Conservation (phyloP, 2,113 vertebrate genomes). For the Camarhynchus parvulus region DNA sequence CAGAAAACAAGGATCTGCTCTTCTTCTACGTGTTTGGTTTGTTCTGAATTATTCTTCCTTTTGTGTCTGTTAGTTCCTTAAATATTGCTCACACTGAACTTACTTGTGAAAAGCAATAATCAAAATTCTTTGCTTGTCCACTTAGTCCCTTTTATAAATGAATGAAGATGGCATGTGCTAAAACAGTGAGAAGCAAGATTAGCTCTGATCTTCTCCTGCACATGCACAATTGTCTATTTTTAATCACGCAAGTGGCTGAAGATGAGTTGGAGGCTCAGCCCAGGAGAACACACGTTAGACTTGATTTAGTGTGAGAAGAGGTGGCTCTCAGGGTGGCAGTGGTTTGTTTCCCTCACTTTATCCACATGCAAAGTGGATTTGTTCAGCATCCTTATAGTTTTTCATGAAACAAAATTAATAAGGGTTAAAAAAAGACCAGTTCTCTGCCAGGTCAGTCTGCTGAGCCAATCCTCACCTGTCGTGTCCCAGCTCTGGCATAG, state of each 20-base stretch:
- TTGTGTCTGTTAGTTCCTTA: background rate
- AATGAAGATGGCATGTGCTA: background rate
- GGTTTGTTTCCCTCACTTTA: background rate
- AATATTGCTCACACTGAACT: constrained; percentile 4
- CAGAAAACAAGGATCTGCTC: background rate
- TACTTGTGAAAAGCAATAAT: constrained; percentile 25
- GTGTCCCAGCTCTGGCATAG: background rate
- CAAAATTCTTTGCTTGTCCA: background rate
- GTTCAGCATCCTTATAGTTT: background rate
- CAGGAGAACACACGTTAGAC: background rate
- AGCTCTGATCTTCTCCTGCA: background rate
- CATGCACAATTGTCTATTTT: background rate
- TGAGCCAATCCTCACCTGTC: background rate
- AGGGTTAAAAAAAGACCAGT: background rate
- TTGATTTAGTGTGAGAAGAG: background rate
- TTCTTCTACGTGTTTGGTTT: background rate
- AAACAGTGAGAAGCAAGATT: background rate
- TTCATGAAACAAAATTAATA: background rate
- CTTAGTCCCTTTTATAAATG: background rate
- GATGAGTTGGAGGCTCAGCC: background rate
- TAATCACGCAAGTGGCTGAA: background rate
- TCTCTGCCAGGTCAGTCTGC: background rate
- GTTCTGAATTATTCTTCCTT: constrained; percentile 4
- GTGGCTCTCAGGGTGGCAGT: background rate
- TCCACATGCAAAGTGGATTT: background rate